phyloP scores from a whole-genome alignment of 2,797 vertebrate species.

The Heliangelus exortis region DNA sequence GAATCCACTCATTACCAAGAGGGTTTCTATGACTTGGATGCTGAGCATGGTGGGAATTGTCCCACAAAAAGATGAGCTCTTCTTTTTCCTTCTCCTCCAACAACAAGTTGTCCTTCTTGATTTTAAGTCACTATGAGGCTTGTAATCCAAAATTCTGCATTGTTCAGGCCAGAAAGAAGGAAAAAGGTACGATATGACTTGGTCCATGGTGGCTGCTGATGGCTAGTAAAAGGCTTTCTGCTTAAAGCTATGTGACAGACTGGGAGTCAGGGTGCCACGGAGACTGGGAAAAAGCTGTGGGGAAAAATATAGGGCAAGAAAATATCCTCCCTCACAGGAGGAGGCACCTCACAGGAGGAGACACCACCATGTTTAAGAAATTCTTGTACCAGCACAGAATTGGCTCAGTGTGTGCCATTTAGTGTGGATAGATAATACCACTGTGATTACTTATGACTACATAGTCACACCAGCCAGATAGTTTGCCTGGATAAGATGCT shows the following conservation, averaged over 20 bases:
- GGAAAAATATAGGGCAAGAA: neutral
- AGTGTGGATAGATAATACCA: neutral
- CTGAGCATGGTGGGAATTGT: neutral
- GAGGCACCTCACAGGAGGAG: neutral
- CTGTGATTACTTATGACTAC: neutral
- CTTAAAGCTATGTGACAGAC: neutral
- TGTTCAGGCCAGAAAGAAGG: neutral
- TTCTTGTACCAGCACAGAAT: neutral
- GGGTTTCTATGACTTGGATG: neutral
- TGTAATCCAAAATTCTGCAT: neutral
- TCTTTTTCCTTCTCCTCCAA: neutral
- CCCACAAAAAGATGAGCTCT: neutral
- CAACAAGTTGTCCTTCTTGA: fast-evolving
- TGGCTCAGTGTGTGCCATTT: neutral
- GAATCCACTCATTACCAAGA: neutral
- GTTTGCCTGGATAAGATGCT: neutral
- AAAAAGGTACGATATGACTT: neutral
- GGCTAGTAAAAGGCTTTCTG: neutral
- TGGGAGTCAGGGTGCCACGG: neutral
- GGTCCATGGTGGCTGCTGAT: neutral
- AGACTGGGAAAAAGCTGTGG: neutral
- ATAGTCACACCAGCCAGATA: fast-evolving
- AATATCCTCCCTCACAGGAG: neutral
- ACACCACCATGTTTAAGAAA: neutral
- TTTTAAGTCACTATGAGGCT: neutral